Evolutionary conservation across 2,113 vertebrate genomes (phyloP).

Genomic region (Tiliqua scincoides): DNA sequence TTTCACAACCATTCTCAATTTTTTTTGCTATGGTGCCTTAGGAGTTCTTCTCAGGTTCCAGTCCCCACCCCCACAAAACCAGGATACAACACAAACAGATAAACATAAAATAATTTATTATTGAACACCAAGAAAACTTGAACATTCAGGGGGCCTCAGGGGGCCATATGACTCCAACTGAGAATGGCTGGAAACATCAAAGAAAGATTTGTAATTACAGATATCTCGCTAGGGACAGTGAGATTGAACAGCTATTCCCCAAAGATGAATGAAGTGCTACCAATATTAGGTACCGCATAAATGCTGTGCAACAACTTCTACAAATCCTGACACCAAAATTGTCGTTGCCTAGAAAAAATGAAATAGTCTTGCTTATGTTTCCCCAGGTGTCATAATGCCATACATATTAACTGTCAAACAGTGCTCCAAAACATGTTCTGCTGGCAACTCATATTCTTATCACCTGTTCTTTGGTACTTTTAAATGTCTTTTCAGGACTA

Average conservation of each 20-base stretch:
- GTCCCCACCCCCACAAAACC: too few relatives aligned
- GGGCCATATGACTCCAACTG: too few relatives aligned
- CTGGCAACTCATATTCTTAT: neutral
- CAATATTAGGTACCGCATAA: neutral
- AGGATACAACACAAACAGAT: too few relatives aligned
- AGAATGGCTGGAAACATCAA: too few relatives aligned
- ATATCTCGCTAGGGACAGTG: neutral
- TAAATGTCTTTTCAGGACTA: neutral
- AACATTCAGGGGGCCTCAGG: neutral
- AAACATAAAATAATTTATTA: too few relatives aligned
- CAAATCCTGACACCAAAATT: neutral
- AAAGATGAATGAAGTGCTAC: neutral
- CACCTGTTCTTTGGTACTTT: neutral
- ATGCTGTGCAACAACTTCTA: neutral
- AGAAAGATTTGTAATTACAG: neutral
- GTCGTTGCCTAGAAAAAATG: neutral
- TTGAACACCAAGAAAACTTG: too few relatives aligned
- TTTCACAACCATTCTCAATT: too few relatives aligned
- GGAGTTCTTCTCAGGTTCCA: too few relatives aligned
- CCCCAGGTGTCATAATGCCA: neutral
- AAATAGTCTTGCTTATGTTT: neutral
- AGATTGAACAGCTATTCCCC: neutral
- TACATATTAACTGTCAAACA: neutral
- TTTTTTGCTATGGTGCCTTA: too few relatives aligned
- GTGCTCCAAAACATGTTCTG: neutral